Conservation (phyloP, 2,113 vertebrate species). For the Ictidomys tridecemlineatus region DNA sequence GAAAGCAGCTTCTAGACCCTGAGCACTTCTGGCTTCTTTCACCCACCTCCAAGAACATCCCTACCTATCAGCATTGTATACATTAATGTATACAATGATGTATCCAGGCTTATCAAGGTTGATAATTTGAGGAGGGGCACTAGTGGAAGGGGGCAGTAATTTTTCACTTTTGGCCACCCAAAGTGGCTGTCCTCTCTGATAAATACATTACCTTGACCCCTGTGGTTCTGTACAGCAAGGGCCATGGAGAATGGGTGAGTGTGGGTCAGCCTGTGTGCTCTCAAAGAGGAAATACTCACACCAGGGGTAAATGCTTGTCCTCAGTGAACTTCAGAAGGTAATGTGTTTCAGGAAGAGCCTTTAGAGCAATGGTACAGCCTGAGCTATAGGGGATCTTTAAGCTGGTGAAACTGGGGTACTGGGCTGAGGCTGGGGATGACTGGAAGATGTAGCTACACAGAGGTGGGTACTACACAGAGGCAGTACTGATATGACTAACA, state of each 20-base stretch:
- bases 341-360: accelerated
- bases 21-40: not conserved
- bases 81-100: too few relatives aligned
- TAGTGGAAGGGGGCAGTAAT: not conserved
- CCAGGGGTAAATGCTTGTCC: not conserved
- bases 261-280: accelerated
- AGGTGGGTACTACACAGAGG: not conserved
- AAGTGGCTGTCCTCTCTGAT: too few relatives aligned
- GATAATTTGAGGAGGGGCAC: not conserved
- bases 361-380: not conserved
- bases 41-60: not conserved
- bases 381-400: not conserved
- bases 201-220: not conserved
- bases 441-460: not conserved
- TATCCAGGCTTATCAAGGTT: not conserved
- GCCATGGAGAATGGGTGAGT: not conserved
- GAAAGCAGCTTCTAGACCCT: not conserved
- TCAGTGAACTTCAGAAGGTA: not conserved
- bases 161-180: not conserved
- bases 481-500: not conserved
- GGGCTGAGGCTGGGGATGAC: too few relatives aligned
- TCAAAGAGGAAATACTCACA: not conserved
- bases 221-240: not conserved
- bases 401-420: too few relatives aligned
- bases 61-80: not conserved